Percentiles rank a stretch among this genome's conserved stretches.
These are phyloP conservation scores for Trachelus troglodyta DNA, from an alignment of 2,888 invertebrate species.

Conservation along the genomic window DNA sequence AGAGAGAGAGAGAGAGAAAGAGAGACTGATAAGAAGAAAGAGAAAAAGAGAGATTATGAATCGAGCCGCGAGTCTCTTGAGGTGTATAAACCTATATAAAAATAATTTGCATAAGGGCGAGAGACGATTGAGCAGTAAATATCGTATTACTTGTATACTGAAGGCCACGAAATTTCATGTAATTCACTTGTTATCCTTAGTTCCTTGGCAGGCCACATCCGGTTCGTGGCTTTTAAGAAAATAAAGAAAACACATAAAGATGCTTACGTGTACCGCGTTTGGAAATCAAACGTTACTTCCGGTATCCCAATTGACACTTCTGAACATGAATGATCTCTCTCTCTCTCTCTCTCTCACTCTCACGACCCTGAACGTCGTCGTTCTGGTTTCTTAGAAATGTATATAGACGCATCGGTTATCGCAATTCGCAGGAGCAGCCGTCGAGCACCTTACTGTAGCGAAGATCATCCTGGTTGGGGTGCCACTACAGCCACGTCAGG, in stretches of 20 bases:
- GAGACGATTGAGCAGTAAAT: slow-evolving; percentile 34
- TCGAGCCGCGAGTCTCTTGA: slow-evolving; percentile 7
- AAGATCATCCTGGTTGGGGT: too few relatives aligned
- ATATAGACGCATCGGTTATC: slow-evolving; percentile 10
- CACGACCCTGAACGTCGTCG: slow-evolving; percentile 13
- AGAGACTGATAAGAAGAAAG: too few relatives aligned
- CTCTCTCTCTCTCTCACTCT: background rate
- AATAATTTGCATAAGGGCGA: slow-evolving; percentile 18
- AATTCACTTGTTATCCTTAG: background rate
- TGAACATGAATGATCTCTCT: slow-evolving; percentile 10
- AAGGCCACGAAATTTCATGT: slow-evolving; percentile 19
- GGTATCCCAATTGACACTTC: slow-evolving; percentile 18
- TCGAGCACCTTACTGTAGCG: too few relatives aligned
- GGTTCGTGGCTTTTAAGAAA: too few relatives aligned
- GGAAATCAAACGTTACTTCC: too few relatives aligned
- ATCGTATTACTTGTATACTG: slow-evolving; percentile 15
- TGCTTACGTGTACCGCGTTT: too few relatives aligned
- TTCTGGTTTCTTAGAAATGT: slow-evolving; percentile 15
- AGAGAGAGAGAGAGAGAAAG: too few relatives aligned
- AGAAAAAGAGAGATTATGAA: too few relatives aligned
- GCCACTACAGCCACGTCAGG: slow-evolving; percentile 83
- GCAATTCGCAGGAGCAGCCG: too few relatives aligned
- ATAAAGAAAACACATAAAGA: too few relatives aligned
- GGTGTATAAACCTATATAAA: slow-evolving; percentile 39
- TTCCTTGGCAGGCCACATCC: background rate